Conservation (phyloP, 2,113 vertebrate species). For the Edolisoma coerulescens region DNA sequence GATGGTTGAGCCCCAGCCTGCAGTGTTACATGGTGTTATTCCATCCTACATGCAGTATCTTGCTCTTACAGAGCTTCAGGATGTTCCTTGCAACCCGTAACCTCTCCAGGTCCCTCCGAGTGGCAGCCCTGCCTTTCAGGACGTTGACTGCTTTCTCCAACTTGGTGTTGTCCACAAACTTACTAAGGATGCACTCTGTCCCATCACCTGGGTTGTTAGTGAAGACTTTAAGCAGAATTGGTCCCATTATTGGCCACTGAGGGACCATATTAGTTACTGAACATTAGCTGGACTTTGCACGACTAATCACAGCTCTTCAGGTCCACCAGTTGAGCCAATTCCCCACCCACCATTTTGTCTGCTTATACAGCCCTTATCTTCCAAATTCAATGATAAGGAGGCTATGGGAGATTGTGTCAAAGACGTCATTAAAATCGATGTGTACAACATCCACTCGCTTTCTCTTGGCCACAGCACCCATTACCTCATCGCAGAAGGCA, state of each 20-base stretch:
- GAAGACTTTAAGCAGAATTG: not conserved
- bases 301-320: rapidly evolving
- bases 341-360: not conserved
- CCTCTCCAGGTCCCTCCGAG: not conserved
- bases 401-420: not conserved
- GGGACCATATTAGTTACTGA: not conserved
- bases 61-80: not conserved
- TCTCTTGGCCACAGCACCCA: not conserved
- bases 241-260: not conserved
- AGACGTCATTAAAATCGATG: not conserved
- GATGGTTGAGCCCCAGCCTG: not conserved
- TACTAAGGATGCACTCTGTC: not conserved
- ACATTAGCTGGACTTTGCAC: not conserved
- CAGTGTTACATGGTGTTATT: not conserved
- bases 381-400: not conserved
- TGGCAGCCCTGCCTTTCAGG: not conserved
- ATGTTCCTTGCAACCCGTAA: not conserved
- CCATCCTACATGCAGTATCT: not conserved
- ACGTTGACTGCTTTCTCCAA: not conserved
- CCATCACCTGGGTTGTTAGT: not conserved
- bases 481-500: rapidly evolving
- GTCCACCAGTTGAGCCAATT: not conserved
- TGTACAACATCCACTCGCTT: not conserved
- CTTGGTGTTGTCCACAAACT: not conserved
- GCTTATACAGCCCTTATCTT: not conserved